phyloP scores from a whole-genome alignment of 64 coral and sea anemone genomes.

The Montipora cactus region DNA sequence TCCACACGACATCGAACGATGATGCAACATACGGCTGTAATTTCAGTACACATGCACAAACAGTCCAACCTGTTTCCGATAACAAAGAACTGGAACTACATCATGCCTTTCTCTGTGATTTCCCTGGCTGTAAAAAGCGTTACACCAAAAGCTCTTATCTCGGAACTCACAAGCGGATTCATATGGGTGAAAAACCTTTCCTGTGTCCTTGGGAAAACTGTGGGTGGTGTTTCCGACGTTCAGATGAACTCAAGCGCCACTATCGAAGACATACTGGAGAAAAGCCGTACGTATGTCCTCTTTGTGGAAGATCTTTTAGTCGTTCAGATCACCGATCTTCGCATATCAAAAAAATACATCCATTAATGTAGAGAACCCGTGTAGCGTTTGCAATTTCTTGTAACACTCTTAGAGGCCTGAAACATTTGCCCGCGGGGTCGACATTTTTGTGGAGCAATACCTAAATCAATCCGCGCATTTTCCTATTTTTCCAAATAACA shows the following conservation, averaged over 20 bases:
- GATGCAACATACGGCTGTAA: background rate
- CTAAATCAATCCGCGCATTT: background rate
- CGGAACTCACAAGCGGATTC: slow-evolving; percentile 77
- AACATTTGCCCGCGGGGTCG: background rate
- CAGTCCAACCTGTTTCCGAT: background rate
- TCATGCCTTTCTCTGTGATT: slow-evolving; percentile 77
- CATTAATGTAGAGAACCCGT: slow-evolving; percentile 23
- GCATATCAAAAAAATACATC: slow-evolving; percentile 90
- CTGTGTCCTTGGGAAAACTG: slow-evolving; percentile 89
- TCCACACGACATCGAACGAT: background rate
- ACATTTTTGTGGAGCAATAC: background rate
- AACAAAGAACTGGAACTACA: slow-evolving; percentile 21
- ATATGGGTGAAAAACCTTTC: slow-evolving; percentile 88
- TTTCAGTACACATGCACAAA: background rate
- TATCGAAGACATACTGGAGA: slow-evolving; percentile 93
- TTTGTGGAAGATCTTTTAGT: slow-evolving; percentile 93
- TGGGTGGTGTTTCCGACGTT: slow-evolving; percentile 85
- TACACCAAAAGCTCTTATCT: slow-evolving; percentile 87
- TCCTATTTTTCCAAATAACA: background rate
- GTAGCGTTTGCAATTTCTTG: background rate
- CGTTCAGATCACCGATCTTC: slow-evolving; percentile 88
- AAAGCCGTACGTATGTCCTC: slow-evolving; percentile 87
- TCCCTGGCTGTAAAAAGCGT: slow-evolving; percentile 84
- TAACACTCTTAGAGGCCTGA: background rate
- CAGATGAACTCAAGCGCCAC: slow-evolving; percentile 90